Percentiles rank a stretch among this genome's conserved stretches.
These are phyloP conservation scores for Pitangus sulphuratus DNA, from an alignment of 2,797 vertebrate species.

Conservation along the genomic window DNA sequence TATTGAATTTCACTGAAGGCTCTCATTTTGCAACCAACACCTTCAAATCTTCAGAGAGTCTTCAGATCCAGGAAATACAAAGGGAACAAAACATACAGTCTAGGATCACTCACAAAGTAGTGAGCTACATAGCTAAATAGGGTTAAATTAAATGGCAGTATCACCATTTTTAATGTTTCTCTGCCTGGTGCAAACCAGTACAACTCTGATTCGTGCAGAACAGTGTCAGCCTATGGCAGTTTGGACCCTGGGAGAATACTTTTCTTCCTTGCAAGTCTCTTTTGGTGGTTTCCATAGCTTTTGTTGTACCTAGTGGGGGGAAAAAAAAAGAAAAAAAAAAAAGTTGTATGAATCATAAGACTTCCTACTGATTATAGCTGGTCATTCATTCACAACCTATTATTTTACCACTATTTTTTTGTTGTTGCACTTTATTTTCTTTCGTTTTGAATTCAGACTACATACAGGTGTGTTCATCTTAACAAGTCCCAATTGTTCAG, in stretches of 20 bases:
- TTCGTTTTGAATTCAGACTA: not conserved
- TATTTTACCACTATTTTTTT: not conserved
- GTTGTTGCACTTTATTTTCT: not conserved
- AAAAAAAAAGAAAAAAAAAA: not conserved
- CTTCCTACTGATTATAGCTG: not conserved
- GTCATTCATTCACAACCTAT: not conserved
- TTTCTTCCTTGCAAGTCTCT: not conserved
- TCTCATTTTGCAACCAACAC: not conserved
- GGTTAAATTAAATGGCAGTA: not conserved
- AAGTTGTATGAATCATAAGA: not conserved
- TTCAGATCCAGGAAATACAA: not conserved
- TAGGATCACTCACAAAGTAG: not conserved
- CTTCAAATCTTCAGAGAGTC: not conserved
- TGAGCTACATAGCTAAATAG: not conserved
- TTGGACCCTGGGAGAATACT: not conserved
- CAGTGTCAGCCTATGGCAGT: fast-evolving
- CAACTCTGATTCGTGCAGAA: not conserved
- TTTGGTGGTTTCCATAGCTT: not conserved
- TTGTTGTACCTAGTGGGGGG: fast-evolving
- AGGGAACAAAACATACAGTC: not conserved
- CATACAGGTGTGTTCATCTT: fast-evolving
- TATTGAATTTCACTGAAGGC: not conserved
- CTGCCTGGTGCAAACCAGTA: not conserved
- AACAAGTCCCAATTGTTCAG: fast-evolving
- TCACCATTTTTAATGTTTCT: not conserved